These are phyloP conservation scores for Oscarella lobularis DNA, from an alignment of 37 sponge, comb jelly and placozoan species.

Conservation along the genomic window DNA sequence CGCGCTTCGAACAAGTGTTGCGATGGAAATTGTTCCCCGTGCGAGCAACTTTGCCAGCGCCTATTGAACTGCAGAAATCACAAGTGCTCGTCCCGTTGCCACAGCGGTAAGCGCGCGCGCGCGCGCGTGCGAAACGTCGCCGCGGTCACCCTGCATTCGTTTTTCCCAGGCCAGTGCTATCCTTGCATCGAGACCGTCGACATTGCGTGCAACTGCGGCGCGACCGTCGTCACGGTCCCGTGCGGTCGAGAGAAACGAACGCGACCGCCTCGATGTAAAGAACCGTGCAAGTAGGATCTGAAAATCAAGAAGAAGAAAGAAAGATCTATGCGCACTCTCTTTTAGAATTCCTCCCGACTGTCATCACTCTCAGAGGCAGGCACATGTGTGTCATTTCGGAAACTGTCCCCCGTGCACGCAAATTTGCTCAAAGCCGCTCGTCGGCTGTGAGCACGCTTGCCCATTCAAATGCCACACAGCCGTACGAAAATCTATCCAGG, in stretches of 20 bases:
- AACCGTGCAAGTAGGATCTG: constrained; percentile 36
- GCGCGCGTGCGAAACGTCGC: neutral
- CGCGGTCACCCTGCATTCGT: neutral
- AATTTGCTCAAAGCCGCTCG: neutral
- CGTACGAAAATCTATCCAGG: neutral
- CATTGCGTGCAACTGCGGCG: constrained; percentile 59
- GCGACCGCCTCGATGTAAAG: constrained; percentile 55
- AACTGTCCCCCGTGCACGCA: neutral
- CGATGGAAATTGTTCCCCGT: constrained; percentile 74
- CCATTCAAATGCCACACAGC: neutral
- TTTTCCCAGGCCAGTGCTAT: constrained; percentile 69
- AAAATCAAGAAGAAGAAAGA: too few species aligned
- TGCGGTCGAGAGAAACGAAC: constrained; percentile 59
- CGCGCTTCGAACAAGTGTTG: too few species aligned
- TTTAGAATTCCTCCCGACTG: constrained; percentile 62
- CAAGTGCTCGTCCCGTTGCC: constrained; percentile 78
- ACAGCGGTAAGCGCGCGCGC: constrained; percentile 58
- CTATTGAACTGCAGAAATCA: constrained; percentile 66
- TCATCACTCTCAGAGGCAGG: constrained; percentile 12
- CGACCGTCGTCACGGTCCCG: constrained; percentile 40
- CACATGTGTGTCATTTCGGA: constrained; percentile 4
- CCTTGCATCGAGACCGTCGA: constrained; percentile 60
- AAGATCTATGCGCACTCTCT: too few species aligned
- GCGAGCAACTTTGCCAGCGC: constrained; percentile 68
- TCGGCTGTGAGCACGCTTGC: neutral